Evolutionary conservation across 2,888 invertebrate species (phyloP), one percentile per base, ranked within the genome.

Genomic region (Diplolepis rosae): DNA sequence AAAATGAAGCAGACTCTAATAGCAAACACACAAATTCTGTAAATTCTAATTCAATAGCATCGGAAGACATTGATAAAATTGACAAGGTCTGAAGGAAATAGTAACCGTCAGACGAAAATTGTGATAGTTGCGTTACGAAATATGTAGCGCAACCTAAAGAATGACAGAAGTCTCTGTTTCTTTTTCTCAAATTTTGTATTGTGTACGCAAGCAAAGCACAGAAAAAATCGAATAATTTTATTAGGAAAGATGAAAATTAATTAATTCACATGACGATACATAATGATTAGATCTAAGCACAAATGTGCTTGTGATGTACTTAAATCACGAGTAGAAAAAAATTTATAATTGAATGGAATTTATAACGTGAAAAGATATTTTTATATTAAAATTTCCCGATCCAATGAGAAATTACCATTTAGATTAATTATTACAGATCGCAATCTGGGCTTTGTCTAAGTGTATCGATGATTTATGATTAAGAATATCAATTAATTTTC

Each of bases 71-170:
- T n/a, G 84, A 85, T 30, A 85, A 84, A 70, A 70, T 79, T 32
- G 84, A 84, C 11, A 87, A 84, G 72, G 81, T 83, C 70, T 87
- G 79, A 84, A 28, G 22, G 7, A 65, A 68, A 74, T 42, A 54
- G 51, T 66, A 30, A 69, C 61, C 50, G 66, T 61, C 42, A 79
- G 78, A 72, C 66, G 68, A n/a, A 69, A 70, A 84, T 84, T 88
- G 88, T 88, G 88, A 88, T 88, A 88, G 87, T 82, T 82, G 79
- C 83, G 83, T 82, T 82, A 82, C 79, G 35, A n/a, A 50, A 24
- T 27, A 66, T 70, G 78, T 75, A 81, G 77, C 80, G 84, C 72
- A 85, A 78, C 87, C 86, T 79, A 68, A 79, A 45, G 67, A 50
- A 71, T 74, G 72, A 67, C 69, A 66, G 50, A 68, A 65, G 74